A percentile compares a stretch with the other conserved stretches of the same genome.
These are phyloP conservation scores for Anolis carolinensis DNA, from an alignment of 2,113 vertebrate genomes.

Conservation along the genomic window DNA sequence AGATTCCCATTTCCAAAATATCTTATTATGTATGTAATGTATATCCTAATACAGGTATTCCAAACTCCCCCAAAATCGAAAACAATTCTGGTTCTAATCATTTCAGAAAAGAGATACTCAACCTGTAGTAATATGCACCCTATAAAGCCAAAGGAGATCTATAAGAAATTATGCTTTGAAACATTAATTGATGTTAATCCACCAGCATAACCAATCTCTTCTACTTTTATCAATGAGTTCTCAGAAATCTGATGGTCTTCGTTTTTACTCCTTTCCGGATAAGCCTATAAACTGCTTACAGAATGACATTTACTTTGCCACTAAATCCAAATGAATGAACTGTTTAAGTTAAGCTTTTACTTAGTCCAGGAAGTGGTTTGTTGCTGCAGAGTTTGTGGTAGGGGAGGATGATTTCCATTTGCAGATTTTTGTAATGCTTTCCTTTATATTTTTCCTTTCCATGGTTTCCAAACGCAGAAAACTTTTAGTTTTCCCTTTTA, in stretches of 20 bases:
- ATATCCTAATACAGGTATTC: no score
- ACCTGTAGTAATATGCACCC: no score
- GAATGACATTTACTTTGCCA: neutral
- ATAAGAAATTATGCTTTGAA: neutral
- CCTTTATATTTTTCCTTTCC: constrained; percentile 19
- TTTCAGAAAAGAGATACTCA: no score
- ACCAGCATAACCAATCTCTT: neutral
- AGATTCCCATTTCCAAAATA: no score
- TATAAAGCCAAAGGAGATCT: neutral
- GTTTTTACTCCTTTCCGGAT: neutral
- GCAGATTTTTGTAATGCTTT: neutral
- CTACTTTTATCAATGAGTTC: neutral
- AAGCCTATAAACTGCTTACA: constrained; percentile 5
- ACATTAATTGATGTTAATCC: neutral
- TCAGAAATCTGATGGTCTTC: neutral
- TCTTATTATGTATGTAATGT: no score
- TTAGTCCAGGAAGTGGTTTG: neutral
- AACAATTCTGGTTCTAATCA: no score
- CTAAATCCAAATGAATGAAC: neutral
- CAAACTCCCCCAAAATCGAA: no score
- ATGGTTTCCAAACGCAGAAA: neutral
- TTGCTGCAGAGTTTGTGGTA: constrained; percentile 2
- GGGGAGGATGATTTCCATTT: neutral
- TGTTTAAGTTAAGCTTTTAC: constrained; percentile 13
- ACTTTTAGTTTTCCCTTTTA: neutral